A percentile compares a stretch with the other conserved stretches of the same genome.
Conservation (phyloP, 23 tunicate genomes). For the Aplidium turbinatum region DNA sequence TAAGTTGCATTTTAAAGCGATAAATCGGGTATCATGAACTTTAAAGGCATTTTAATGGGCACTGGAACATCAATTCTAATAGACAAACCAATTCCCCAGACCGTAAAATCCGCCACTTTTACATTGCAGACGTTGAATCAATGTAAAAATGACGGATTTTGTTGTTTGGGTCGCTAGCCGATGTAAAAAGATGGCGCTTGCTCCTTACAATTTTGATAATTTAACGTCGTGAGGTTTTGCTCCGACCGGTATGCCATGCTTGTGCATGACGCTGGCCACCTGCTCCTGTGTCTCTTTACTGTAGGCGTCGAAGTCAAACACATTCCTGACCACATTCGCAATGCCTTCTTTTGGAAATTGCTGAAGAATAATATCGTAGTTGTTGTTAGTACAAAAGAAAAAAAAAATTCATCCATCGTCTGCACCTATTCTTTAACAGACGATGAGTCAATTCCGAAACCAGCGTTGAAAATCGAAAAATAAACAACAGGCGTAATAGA, state of each 20-base stretch:
- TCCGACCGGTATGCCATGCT: conserved; percentile 94
- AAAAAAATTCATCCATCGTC: background rate
- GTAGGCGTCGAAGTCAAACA: conserved; percentile 96
- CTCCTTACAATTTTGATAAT: conserved; percentile 78
- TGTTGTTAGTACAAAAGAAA: background rate
- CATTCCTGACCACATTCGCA: conserved; percentile 82
- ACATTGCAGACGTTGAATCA: too few species aligned
- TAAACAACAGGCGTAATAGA: too few species aligned
- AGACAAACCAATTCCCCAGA: too few species aligned
- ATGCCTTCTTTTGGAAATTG: conserved; percentile 92
- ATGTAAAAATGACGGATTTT: too few species aligned
- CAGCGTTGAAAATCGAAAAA: too few species aligned
- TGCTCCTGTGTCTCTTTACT: conserved; percentile 82
- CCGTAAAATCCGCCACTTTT: too few species aligned
- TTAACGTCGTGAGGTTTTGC: conserved; percentile 89
- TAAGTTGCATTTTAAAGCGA: too few species aligned
- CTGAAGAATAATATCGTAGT: conserved; percentile 30
- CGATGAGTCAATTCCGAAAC: too few species aligned
- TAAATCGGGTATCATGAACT: too few species aligned
- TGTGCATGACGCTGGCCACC: conserved; percentile 72
- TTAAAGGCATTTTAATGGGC: too few species aligned
- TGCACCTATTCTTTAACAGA: background rate
- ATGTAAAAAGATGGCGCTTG: background rate
- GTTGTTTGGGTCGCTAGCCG: background rate
- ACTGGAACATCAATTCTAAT: too few species aligned